Evolutionary conservation across 2,888 invertebrate species (phyloP), one percentile per base, ranked within the genome.

Genomic region (Halocaridina rubra): DNA sequence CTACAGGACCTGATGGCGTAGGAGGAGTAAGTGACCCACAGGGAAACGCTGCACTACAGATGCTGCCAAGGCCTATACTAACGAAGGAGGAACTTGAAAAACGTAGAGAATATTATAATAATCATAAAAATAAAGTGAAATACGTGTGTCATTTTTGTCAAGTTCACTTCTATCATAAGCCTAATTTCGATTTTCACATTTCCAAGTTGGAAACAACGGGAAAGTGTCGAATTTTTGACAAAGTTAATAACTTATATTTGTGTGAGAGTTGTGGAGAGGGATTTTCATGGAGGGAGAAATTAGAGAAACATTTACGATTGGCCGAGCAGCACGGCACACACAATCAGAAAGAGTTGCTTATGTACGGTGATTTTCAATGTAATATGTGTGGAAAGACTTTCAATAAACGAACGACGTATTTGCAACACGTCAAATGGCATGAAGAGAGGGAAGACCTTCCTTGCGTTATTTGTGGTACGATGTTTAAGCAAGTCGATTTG

Each of bases 321-420:
- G 88, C 88, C n/a, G 88, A 88, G 57, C 88, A 86, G 64, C 88
- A 88, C 67, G 88, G 88, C 8, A 88, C 88, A 16, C 88, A 88
- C 80, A 88, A 88, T 32, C 88, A 88, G 77, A 88, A 88, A 39
- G 88, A 88, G 69, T 77, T 88, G 53, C 86, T 88, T 7, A 85
- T 88, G 78, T 88, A 78, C 46, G 88, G 88, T 16, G 88, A 88
- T 46, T 88, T 88, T 53, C 88, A 88, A 79, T 88, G 88, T 64
- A 88, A 84, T 64, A 88, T 88, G 88, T 88, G 88, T 67, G 88
- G 88, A 13, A 88, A 88, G 75, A 88, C 88, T 3, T 88, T 88
- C 71, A 88, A 88, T 75, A 88, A 88, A 64, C 86, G 88, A 22
- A 88, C 85, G 19, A 88, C 88, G 0, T 88, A 86, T 33, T 24